A percentile compares a stretch with the other conserved stretches of the same genome.
phyloP scores from a whole-genome alignment of 2,888 invertebrate genomes.

The Erebia epiphron region DNA sequence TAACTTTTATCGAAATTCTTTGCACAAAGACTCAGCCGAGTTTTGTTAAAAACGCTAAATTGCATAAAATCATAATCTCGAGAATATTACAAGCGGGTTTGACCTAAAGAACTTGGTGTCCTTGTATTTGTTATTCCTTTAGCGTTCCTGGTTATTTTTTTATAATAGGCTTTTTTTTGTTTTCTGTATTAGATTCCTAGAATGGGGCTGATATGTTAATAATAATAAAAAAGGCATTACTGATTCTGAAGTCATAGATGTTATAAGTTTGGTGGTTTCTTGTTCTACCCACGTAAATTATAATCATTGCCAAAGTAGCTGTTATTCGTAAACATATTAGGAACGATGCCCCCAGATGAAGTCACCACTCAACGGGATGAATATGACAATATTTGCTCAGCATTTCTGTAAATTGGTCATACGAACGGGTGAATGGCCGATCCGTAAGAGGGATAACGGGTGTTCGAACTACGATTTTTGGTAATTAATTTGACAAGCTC shows the following conservation, averaged over 20 bases:
- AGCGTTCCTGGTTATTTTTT: too few relatives aligned
- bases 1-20: too few relatives aligned
- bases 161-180: too few relatives aligned
- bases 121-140: too few relatives aligned
- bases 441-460: slow-evolving; percentile 52
- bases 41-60: too few relatives aligned
- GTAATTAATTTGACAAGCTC: slow-evolving; percentile 50
- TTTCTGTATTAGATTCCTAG: too few relatives aligned
- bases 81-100: too few relatives aligned
- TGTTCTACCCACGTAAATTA: not conserved
- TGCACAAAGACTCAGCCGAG: too few relatives aligned
- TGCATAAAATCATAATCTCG: too few relatives aligned
- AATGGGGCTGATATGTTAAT: too few relatives aligned
- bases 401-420: slow-evolving; percentile 46
- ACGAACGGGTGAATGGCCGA: slow-evolving; percentile 54
- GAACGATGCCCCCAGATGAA: slow-evolving; percentile 30
- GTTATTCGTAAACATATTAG: not conserved
- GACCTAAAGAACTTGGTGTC: too few relatives aligned
- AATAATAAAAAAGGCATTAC: not conserved
- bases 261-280: not conserved
- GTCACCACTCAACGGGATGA: slow-evolving; percentile 38
- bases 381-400: slow-evolving; percentile 48
- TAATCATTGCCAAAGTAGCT: slow-evolving; percentile 4
- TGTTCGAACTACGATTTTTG: slow-evolving; percentile 54
- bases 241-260: not conserved